Conservation (phyloP, 1,140 invertebrate species). For the Anthonomus grandis region DNA sequence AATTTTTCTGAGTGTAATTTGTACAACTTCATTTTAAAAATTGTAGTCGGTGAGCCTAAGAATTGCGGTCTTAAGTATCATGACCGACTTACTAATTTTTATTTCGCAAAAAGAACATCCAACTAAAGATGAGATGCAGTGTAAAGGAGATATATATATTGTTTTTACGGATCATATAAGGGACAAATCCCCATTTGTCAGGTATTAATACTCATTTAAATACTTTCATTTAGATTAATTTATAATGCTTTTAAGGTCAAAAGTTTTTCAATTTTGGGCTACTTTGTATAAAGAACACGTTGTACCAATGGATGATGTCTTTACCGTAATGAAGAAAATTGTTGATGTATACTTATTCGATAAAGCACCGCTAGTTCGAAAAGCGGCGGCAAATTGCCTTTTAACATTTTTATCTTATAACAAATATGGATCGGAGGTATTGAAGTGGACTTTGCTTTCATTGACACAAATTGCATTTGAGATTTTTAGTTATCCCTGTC, state of each 20-base stretch:
- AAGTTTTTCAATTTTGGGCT: constrained; percentile 62
- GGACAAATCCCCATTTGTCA: constrained; percentile 67
- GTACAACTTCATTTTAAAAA: constrained; percentile 10
- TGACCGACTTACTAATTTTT: constrained; percentile 61
- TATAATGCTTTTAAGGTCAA: constrained; percentile 15
- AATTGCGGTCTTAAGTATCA: constrained; percentile 63
- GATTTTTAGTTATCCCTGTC: constrained; percentile 36
- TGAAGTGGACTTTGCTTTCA: constrained; percentile 15
- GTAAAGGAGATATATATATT: constrained; percentile 57
- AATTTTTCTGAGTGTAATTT: background rate
- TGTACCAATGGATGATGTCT: constrained; percentile 58
- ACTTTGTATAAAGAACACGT: constrained; percentile 58
- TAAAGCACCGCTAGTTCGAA: constrained; percentile 63
- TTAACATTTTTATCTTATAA: constrained; percentile 41
- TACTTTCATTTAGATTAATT: background rate
- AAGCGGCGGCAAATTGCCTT: constrained; percentile 53
- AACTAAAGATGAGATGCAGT: constrained; percentile 52
- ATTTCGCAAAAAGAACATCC: constrained; percentile 59
- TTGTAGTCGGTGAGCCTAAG: constrained; percentile 64
- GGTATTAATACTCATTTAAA: constrained; percentile 14
- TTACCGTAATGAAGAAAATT: constrained; percentile 54
- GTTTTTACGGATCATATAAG: constrained; percentile 65
- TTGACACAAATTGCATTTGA: too few relatives aligned
- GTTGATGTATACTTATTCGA: constrained; percentile 59
- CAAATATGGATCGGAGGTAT: constrained; percentile 35